These are phyloP conservation scores for Acanthosepion esculentum DNA, from an alignment of 2,888 invertebrate genomes.

Conservation along the genomic window DNA sequence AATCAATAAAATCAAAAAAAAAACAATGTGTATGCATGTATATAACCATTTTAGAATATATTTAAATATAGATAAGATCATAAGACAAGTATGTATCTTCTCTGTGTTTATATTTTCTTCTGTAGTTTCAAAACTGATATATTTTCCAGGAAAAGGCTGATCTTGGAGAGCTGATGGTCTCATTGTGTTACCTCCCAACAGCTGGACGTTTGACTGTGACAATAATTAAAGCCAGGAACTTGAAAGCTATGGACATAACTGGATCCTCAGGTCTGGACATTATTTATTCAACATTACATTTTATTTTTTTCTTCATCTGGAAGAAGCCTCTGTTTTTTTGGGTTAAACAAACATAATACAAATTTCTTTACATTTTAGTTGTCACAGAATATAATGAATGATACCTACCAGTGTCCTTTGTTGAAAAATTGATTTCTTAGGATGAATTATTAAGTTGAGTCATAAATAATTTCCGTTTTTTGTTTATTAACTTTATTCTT, in stretches of 20 bases:
- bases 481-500: too few relatives aligned
- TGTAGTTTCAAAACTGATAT: neutral
- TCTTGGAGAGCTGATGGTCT: constrained; percentile 91
- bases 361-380: too few relatives aligned
- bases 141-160: constrained; percentile 70
- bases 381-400: too few relatives aligned
- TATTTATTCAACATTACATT: neutral
- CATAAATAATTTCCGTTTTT: too few relatives aligned
- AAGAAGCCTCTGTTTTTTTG: neutral
- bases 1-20: too few relatives aligned
- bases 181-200: constrained; percentile 91
- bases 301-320: neutral
- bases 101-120: neutral
- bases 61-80: too few relatives aligned
- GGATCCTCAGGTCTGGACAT: constrained; percentile 86
- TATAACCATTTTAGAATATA: too few relatives aligned
- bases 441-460: too few relatives aligned
- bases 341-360: neutral
- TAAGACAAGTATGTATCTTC: too few relatives aligned
- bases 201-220: constrained; percentile 92
- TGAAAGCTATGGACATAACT: constrained; percentile 94
- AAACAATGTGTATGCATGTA: too few relatives aligned
- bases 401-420: too few relatives aligned
- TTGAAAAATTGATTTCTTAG: too few relatives aligned
- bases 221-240: constrained; percentile 90